Conservation (phyloP, 1,140 invertebrate species). For the Drosophila nigrodunni region DNA sequence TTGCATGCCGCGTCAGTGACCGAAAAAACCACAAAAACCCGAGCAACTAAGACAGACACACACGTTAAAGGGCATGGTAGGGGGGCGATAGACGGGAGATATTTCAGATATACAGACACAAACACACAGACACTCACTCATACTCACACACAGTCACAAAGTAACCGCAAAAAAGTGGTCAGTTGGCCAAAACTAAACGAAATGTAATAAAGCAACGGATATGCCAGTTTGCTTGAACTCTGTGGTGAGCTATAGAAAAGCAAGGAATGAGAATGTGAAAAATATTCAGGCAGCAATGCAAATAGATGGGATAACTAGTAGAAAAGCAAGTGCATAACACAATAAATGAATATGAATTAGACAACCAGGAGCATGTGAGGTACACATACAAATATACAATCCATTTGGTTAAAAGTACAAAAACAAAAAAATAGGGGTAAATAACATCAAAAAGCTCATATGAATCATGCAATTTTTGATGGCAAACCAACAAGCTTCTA, state of each 20-base stretch:
- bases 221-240: conserved; percentile 69
- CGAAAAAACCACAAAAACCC: conserved; percentile 73
- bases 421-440: not conserved
- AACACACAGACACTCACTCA: conserved; percentile 13
- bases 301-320: conserved; percentile 47
- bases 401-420: not conserved
- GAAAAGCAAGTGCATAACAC: conserved; percentile 41
- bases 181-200: conserved; percentile 83
- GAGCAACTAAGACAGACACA: conserved; percentile 65
- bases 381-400: not conserved
- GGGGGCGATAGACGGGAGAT: not conserved
- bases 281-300: conserved; percentile 35
- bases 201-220: conserved; percentile 83
- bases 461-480: not conserved
- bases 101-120: conserved; percentile 16
- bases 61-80: not conserved
- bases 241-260: conserved; percentile 12
- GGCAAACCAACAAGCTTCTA: not conserved
- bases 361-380: conserved; percentile 42
- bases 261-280: not conserved
- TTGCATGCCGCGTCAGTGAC: conserved; percentile 73
- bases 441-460: not conserved
- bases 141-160: conserved; percentile 54
- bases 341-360: conserved; percentile 83
- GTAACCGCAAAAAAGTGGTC: conserved; percentile 81